Evolutionary conservation across 2,888 invertebrate genomes (phyloP).

Genomic region (Dolichomitus sp.): DNA sequence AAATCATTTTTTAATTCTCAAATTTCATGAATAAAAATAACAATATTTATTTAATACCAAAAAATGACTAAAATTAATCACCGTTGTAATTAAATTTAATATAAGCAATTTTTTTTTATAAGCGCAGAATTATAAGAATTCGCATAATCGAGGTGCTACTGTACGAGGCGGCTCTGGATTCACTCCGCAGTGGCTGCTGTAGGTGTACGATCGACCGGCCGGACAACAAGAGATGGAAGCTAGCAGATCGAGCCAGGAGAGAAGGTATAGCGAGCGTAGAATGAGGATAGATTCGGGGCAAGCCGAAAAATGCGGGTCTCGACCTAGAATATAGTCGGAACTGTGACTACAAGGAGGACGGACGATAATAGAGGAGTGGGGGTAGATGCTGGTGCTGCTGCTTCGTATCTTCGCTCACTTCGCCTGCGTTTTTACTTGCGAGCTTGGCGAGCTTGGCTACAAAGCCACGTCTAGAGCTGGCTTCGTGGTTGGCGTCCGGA

Average conservation of each 20-base stretch:
- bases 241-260: background rate
- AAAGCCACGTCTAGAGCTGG: background rate
- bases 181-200: conserved; percentile 31
- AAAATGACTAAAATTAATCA: no score
- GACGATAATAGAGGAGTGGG: background rate
- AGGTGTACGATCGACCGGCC: conserved; percentile 57
- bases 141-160: background rate
- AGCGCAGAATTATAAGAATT: background rate
- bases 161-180: conserved; percentile 12
- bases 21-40: no score
- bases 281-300: conserved; percentile 63
- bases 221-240: conserved; percentile 49
- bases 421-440: background rate
- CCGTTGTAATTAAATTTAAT: no score
- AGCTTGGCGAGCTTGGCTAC: background rate
- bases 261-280: conserved; percentile 8
- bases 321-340: conserved; percentile 70
- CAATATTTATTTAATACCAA: no score
- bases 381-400: background rate
- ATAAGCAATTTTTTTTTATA: background rate
- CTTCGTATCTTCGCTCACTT: background rate
- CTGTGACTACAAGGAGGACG: conserved; percentile 53
- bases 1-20: no score
- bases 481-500: conserved; percentile 43
- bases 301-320: conserved; percentile 66